A percentile compares a stretch with the other conserved stretches of the same genome.
These are phyloP conservation scores for Ellobius talpinus DNA, from an alignment of 2,113 vertebrate species.

Conservation along the genomic window DNA sequence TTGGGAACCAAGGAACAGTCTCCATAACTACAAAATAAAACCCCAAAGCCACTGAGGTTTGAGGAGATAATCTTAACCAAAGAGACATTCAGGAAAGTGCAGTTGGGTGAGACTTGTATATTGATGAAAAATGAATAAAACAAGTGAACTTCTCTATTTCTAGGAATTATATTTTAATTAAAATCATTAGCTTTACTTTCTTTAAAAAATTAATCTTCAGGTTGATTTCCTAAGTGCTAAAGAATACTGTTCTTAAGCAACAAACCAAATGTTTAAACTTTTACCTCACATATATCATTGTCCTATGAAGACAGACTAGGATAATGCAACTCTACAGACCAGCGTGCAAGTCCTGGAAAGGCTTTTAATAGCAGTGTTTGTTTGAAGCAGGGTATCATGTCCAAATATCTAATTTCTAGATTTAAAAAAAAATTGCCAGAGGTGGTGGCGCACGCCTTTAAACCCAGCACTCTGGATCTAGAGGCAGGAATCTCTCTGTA, in stretches of 20 bases:
- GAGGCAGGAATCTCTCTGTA: neutral
- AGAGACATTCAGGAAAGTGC: slow-evolving; percentile 35
- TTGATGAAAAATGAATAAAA: neutral
- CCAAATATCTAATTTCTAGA: neutral
- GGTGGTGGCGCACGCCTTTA: neutral
- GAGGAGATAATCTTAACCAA: neutral
- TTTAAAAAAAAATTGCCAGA: neutral
- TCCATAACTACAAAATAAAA: slow-evolving; percentile 90
- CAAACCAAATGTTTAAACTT: neutral
- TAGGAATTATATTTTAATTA: slow-evolving; percentile 29
- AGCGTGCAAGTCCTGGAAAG: neutral
- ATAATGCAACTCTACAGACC: neutral
- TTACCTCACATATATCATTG: neutral
- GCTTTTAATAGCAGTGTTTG: neutral
- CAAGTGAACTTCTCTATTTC: neutral
- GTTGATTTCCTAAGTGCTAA: neutral
- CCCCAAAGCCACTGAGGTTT: slow-evolving; percentile 67
- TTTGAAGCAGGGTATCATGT: neutral
- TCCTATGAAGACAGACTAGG: neutral
- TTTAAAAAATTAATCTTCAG: neutral
- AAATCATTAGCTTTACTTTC: slow-evolving; percentile 27
- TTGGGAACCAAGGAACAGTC: slow-evolving; percentile 96
- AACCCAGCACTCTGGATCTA: neutral
- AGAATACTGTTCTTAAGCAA: neutral
- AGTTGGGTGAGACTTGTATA: slow-evolving; percentile 7